Evolutionary conservation across 2,888 invertebrate species (phyloP).

Genomic region (Stegana nigrithorax): DNA sequence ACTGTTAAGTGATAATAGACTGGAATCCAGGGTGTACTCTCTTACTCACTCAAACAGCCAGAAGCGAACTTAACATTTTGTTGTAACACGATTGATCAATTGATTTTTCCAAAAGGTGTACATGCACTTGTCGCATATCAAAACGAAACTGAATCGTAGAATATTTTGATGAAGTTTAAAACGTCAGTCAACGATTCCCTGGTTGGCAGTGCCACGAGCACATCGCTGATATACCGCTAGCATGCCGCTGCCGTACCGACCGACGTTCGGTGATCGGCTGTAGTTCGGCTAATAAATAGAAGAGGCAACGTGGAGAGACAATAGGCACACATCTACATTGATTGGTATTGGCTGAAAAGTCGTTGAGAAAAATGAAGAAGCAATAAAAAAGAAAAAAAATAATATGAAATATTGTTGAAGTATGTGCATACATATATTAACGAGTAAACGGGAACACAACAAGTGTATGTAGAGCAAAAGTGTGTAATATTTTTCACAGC

Average conservation of each 20-base stretch:
- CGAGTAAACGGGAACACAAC: constrained; percentile 34
- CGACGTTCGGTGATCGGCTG: neutral
- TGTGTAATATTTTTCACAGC: constrained; percentile 48
- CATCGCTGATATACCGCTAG: neutral
- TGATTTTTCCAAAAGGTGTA: neutral
- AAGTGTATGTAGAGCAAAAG: constrained; percentile 47
- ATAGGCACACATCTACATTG: neutral
- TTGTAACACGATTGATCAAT: constrained; percentile 5
- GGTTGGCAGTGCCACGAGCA: neutral
- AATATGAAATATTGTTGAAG: constrained; percentile 54
- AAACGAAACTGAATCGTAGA: constrained; percentile 63
- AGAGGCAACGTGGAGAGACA: constrained; percentile 23
- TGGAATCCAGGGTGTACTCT: too few species aligned
- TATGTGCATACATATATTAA: constrained; percentile 24
- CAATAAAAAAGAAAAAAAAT: constrained; percentile 47
- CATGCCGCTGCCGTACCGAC: neutral
- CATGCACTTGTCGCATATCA: constrained; percentile 67
- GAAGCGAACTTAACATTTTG: constrained; percentile 25
- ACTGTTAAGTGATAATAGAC: too few species aligned
- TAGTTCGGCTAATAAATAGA: constrained; percentile 32
- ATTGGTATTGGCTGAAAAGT: constrained; percentile 1
- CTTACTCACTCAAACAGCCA: too few species aligned
- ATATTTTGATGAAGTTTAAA: constrained; percentile 64
- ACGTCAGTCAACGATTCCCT: constrained; percentile 43
- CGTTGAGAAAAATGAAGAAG: constrained; percentile 20